These are phyloP conservation scores for Polydrusus tereticollis DNA, from an alignment of 2,888 invertebrate species.

Conservation along the genomic window DNA sequence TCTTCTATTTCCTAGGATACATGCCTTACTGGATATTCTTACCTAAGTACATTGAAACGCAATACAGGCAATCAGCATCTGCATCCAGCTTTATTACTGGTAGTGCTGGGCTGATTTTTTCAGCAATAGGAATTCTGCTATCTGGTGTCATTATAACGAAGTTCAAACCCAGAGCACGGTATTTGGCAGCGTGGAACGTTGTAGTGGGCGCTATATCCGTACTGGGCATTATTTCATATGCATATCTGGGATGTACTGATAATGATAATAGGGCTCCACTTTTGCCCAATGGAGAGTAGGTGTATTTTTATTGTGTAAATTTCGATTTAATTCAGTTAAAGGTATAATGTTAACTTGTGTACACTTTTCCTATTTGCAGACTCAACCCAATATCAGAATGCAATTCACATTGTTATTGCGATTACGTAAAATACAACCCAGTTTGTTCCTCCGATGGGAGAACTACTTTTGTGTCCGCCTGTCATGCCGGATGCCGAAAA, in stretches of 20 bases:
- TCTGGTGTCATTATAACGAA: slow-evolving; percentile 77
- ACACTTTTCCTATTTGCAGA: slow-evolving; percentile 55
- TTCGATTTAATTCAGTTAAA: too few species aligned
- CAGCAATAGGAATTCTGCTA: slow-evolving; percentile 77
- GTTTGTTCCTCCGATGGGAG: slow-evolving; percentile 75
- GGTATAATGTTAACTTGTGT: neutral
- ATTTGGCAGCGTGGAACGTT: slow-evolving; percentile 79
- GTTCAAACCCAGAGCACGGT: slow-evolving; percentile 76
- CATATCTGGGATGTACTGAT: slow-evolving; percentile 76
- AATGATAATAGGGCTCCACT: slow-evolving; percentile 70
- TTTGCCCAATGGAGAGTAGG: slow-evolving; percentile 65
- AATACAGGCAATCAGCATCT: slow-evolving; percentile 82
- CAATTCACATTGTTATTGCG: slow-evolving; percentile 77
- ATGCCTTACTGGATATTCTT: slow-evolving; percentile 85
- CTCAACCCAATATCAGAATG: slow-evolving; percentile 70
- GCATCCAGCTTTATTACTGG: slow-evolving; percentile 82
- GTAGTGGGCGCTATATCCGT: slow-evolving; percentile 75
- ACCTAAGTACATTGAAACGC: slow-evolving; percentile 87
- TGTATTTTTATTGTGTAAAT: slow-evolving; percentile 38
- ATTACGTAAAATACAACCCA: slow-evolving; percentile 80
- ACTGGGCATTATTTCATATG: slow-evolving; percentile 74
- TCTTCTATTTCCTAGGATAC: slow-evolving; percentile 80
- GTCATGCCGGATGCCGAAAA: slow-evolving; percentile 81
- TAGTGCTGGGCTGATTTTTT: slow-evolving; percentile 77
- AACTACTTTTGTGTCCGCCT: slow-evolving; percentile 82